Evolutionary conservation across 1,140 invertebrate species (phyloP).

Genomic region (Neodiprion lecontei): DNA sequence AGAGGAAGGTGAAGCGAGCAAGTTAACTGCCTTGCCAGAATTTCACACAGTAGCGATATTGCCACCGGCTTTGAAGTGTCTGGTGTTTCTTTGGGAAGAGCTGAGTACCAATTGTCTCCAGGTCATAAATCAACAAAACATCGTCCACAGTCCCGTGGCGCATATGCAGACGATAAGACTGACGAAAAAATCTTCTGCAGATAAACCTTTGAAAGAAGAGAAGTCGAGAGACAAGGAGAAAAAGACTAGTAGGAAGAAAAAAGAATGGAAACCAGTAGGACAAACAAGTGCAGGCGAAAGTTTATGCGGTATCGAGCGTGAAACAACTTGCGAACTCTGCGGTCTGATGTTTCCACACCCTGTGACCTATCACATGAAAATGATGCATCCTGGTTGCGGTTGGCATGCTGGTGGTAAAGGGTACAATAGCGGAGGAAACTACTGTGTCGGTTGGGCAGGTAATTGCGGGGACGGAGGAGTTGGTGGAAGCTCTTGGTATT

Average conservation of each 20-base stretch:
- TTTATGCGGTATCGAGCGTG: slow-evolving; percentile 52
- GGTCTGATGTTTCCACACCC: slow-evolving; percentile 79
- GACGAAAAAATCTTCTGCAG: slow-evolving; percentile 46
- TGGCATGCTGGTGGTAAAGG: slow-evolving; percentile 85
- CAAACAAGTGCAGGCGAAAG: slow-evolving; percentile 42
- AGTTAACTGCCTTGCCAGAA: slow-evolving; percentile 49
- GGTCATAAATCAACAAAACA: slow-evolving; percentile 68
- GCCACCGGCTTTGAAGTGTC: slow-evolving; percentile 84
- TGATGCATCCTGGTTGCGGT: slow-evolving; percentile 89
- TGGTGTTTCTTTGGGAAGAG: slow-evolving; percentile 89
- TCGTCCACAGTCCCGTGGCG: slow-evolving; percentile 57
- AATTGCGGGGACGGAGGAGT: slow-evolving; percentile 88
- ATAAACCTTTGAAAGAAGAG: slow-evolving; percentile 56
- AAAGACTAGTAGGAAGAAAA: slow-evolving; percentile 67
- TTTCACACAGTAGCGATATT: slow-evolving; percentile 74
- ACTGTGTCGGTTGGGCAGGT: slow-evolving; percentile 86
- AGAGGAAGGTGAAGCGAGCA: slow-evolving; percentile 61
- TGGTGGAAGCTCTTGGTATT: slow-evolving; percentile 87
- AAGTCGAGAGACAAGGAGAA: slow-evolving; percentile 61
- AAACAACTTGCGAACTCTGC: slow-evolving; percentile 87
- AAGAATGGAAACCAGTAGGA: slow-evolving; percentile 60
- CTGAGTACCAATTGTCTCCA: slow-evolving; percentile 75
- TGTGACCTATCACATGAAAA: slow-evolving; percentile 91
- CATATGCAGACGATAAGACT: slow-evolving; percentile 58
- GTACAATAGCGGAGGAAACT: slow-evolving; percentile 85